A percentile compares a stretch with the other conserved stretches of the same genome.
Conservation (phyloP, 1,140 invertebrate genomes). For the Venturia canescens region DNA sequence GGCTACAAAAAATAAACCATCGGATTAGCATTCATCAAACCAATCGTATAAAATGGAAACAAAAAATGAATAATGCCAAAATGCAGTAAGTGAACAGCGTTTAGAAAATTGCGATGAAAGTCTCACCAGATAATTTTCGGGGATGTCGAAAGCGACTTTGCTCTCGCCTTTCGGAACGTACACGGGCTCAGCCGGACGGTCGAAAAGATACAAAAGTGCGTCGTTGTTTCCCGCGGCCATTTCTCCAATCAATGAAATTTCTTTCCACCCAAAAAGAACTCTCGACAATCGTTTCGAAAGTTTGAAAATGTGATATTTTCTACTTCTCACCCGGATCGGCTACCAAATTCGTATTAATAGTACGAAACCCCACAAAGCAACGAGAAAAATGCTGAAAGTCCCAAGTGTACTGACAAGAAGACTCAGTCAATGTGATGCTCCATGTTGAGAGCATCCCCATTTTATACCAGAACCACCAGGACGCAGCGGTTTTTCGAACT, state of each 20-base stretch:
- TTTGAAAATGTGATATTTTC: neutral
- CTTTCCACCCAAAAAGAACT: slow-evolving; percentile 4
- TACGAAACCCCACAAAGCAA: no score
- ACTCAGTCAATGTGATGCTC: slow-evolving; percentile 44
- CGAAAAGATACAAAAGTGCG: slow-evolving; percentile 81
- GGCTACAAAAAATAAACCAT: slow-evolving; percentile 18
- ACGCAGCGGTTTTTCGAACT: slow-evolving; percentile 51
- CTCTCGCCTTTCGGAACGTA: slow-evolving; percentile 82
- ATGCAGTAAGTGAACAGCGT: neutral
- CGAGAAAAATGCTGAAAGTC: neutral
- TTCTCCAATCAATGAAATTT: slow-evolving; percentile 6
- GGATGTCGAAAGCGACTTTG: slow-evolving; percentile 80
- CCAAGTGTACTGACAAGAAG: slow-evolving; percentile 9
- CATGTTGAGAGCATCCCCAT: slow-evolving; percentile 19
- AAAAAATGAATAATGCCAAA: neutral
- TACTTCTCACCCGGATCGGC: neutral
- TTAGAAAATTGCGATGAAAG: slow-evolving; percentile 14
- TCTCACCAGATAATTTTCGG: slow-evolving; percentile 77
- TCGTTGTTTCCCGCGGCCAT: slow-evolving; percentile 59
- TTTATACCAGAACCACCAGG: slow-evolving; percentile 55
- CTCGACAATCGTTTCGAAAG: neutral
- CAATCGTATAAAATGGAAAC: neutral
- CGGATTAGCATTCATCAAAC: slow-evolving; percentile 14
- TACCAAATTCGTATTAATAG: neutral
- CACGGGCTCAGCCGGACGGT: slow-evolving; percentile 85